A percentile compares a stretch with the other conserved stretches of the same genome.
These are phyloP conservation scores for Aplysia californica DNA, from an alignment of 1,140 invertebrate genomes.

Conservation along the genomic window DNA sequence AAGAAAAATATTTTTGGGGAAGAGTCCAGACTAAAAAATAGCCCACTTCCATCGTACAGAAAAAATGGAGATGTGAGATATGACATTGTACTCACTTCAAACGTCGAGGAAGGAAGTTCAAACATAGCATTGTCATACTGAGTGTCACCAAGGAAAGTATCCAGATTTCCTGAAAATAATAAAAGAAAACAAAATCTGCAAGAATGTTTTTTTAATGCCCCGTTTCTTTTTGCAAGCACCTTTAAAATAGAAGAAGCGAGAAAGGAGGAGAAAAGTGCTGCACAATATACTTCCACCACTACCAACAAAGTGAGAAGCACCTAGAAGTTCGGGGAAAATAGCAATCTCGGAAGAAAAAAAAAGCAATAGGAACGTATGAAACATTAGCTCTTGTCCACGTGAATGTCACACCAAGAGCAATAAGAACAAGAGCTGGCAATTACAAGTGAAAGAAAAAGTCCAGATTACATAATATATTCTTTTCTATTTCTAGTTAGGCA, in stretches of 20 bases:
- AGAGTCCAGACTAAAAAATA: no score
- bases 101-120: neutral
- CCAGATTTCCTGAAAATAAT: slow-evolving; percentile 4
- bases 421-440: no score
- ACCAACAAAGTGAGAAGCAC: neutral
- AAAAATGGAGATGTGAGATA: no score
- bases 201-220: neutral
- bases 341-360: neutral
- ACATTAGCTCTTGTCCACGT: no score
- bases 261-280: neutral
- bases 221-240: neutral
- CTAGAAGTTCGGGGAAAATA: neutral
- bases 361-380: no score
- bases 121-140: slow-evolving; percentile 4
- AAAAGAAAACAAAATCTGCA: neutral
- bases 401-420: no score
- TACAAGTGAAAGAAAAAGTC: no score
- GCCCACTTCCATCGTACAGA: no score
- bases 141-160: neutral
- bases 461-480: no score
- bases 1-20: no score
- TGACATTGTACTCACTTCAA: slow-evolving; percentile 6
- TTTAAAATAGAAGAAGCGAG: neutral
- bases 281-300: neutral
- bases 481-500: no score